Conservation (phyloP, 2,113 vertebrate species). For the Cyphomyrus plagiostoma region DNA sequence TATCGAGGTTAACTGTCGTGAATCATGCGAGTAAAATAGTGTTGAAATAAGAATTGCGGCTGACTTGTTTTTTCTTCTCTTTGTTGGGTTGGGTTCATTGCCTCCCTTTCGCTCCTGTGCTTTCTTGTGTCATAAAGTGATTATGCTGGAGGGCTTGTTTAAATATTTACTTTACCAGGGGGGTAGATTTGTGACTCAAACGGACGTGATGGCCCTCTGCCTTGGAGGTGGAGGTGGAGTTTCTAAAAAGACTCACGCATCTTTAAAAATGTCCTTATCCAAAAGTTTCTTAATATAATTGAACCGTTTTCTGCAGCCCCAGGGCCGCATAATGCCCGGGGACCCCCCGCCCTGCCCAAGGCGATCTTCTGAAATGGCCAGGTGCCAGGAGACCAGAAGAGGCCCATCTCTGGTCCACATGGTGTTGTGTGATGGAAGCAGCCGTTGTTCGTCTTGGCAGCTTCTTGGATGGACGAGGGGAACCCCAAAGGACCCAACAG, state of each 20-base stretch:
- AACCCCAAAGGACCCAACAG: background rate
- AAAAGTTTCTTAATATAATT: background rate
- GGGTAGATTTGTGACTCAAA: background rate
- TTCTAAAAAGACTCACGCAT: background rate
- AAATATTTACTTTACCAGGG: conserved; percentile 2
- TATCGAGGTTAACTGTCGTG: background rate
- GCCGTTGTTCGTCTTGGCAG: background rate
- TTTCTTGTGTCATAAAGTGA: background rate
- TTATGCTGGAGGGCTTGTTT: background rate
- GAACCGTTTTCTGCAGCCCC: background rate
- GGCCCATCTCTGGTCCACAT: background rate
- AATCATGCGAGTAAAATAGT: background rate
- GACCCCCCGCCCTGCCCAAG: background rate
- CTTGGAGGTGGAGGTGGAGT: background rate
- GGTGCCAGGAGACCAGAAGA: background rate
- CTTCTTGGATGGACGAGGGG: background rate
- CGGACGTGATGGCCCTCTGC: background rate
- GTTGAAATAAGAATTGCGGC: background rate
- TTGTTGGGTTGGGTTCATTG: background rate
- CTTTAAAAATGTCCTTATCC: background rate
- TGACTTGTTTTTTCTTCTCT: background rate
- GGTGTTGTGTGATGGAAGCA: background rate
- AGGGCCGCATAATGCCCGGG: too few relatives aligned
- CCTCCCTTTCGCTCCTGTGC: background rate
- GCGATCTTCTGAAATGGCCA: background rate